These are phyloP conservation scores for Artemia franciscana DNA, from an alignment of 1,140 invertebrate species.

Conservation along the genomic window DNA sequence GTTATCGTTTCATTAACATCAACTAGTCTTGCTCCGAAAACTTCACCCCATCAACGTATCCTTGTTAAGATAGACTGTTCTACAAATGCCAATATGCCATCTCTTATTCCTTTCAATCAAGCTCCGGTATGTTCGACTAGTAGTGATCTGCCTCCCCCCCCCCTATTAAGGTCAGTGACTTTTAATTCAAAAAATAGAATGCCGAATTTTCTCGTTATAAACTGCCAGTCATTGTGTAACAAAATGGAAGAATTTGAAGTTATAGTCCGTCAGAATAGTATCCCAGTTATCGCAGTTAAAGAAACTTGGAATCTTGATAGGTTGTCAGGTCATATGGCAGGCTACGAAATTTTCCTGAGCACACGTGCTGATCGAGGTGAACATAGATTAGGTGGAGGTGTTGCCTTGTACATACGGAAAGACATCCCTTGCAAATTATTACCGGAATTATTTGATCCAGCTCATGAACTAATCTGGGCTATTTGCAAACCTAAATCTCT, in stretches of 20 bases:
- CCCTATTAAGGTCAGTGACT: neutral
- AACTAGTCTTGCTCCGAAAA: no score
- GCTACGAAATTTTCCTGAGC: neutral
- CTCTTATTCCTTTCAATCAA: no score
- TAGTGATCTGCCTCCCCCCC: neutral
- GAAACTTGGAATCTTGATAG: neutral
- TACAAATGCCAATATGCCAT: no score
- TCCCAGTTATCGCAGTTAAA: neutral
- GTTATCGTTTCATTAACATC: no score
- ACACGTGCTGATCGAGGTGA: neutral
- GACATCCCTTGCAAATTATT: no score
- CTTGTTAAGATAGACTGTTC: no score
- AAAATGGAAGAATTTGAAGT: neutral
- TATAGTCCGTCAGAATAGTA: neutral
- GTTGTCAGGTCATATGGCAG: neutral
- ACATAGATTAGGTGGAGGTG: neutral
- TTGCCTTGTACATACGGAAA: no score
- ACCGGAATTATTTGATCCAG: neutral
- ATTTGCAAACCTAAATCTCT: no score
- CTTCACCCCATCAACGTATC: no score
- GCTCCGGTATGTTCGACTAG: neutral
- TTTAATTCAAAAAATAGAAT: neutral
- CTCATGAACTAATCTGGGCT: no score
- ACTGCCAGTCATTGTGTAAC: neutral
- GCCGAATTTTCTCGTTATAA: neutral